Evolutionary conservation across 2,113 vertebrate species (phyloP).

Genomic region (Herpetotheres cachinnans): DNA sequence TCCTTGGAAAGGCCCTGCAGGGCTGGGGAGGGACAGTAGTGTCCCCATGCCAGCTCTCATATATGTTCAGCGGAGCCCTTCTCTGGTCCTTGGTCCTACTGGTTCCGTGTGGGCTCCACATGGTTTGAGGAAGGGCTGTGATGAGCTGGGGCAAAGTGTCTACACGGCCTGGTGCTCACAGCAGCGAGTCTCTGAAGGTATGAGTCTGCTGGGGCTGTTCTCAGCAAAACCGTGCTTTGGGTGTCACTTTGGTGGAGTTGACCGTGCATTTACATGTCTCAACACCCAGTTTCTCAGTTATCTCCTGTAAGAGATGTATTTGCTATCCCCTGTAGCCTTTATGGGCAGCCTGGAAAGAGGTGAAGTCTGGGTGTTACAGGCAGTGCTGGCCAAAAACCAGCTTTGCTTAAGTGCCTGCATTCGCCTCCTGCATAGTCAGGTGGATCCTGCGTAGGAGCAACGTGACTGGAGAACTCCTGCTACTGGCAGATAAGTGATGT

Average conservation of each 20-base stretch:
- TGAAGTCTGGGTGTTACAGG: neutral
- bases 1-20: neutral
- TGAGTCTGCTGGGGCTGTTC: neutral
- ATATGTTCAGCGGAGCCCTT: neutral
- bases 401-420: neutral
- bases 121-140: neutral
- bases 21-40: neutral
- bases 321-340: neutral
- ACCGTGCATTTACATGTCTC: accelerated
- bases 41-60: neutral
- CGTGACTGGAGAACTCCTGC: neutral
- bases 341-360: neutral
- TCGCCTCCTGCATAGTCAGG: neutral
- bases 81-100: neutral
- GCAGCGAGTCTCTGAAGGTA: neutral
- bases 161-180: neutral
- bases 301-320: neutral
- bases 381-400: neutral
- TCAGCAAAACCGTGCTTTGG: neutral
- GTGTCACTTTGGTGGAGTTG: neutral
- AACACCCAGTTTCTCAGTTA: neutral
- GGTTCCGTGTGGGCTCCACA: neutral
- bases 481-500: neutral
- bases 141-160: neutral
- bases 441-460: accelerated